Base-by-base conservation (phyloP, 2,888 invertebrate species). In the Metellina segmentata region DNA sequence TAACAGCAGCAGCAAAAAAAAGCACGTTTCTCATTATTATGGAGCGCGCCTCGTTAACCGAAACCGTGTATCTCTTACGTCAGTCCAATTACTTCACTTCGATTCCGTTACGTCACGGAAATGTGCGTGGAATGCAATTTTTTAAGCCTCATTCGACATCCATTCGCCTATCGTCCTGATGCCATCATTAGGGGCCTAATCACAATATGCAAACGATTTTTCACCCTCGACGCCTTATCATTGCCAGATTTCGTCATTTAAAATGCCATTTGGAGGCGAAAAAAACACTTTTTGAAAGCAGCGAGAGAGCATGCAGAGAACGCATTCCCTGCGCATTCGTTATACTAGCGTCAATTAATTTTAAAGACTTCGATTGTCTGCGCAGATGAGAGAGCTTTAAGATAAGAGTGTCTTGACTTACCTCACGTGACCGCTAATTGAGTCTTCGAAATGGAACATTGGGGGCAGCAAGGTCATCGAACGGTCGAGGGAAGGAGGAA, bases 41-140 rank as follows among this genome's bases (percentile, higher is more conserved):
- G 83, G 77, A 82, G 87, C 69, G 61, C 72, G 82, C 91, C 87
- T 91, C 79, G 91, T 91, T 91, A 91, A 51, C 71, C 48, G 71
- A 74, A 53, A 49, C 78, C 51, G 90, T 74, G 85, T 85, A 74
- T 86, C 86, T 91, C 90, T 86, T 85, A 91, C 90, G 90, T 81
- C 90, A 91, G 90, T 86, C 90, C 90, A 91, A 91, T 91, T 91
- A 91, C 86, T 91, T 91, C 90, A 91, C 90, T 86, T 91, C 90
- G 81, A 77, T 91, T 85, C 86, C 70, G 86, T 82, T 91, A 86
- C 90, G 90, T 91, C 90, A 91, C 81, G 34, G 52, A 70, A 82
- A 91, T 91, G 85, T 91, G 90, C 90, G 90, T 91, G 86, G 90
- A 91, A 91, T 82, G 90, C 90, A 91, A 91, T 91, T 91, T 91